These are phyloP conservation scores for Psococerastis gibbosa DNA, from an alignment of 2,888 invertebrate genomes.

Conservation along the genomic window DNA sequence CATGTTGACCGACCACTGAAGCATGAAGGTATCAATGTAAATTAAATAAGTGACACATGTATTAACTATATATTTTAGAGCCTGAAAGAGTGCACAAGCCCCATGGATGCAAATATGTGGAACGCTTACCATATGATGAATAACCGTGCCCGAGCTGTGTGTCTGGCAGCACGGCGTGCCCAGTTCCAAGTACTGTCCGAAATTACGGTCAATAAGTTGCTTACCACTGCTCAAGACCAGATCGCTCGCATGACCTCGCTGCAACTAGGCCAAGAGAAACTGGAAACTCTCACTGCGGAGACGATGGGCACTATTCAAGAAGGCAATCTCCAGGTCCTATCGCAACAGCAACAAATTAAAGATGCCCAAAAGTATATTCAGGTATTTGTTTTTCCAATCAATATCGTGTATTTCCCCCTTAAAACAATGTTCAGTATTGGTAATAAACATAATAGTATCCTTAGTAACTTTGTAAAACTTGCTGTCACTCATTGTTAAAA, in stretches of 20 bases:
- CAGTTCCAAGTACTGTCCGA: slow-evolving; percentile 45
- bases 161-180: slow-evolving; percentile 39
- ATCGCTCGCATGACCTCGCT: slow-evolving; percentile 27
- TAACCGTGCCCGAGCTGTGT: slow-evolving; percentile 46
- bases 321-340: slow-evolving; percentile 23
- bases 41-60: too few relatives aligned
- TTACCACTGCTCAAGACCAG: slow-evolving; percentile 33
- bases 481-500: too few relatives aligned
- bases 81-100: slow-evolving; percentile 38
- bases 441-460: too few relatives aligned
- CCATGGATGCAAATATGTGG: slow-evolving; percentile 46
- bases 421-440: too few relatives aligned
- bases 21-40: too few relatives aligned
- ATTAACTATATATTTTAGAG: slow-evolving; percentile 25
- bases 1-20: too few relatives aligned
- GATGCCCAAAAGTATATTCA: slow-evolving; percentile 21
- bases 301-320: slow-evolving; percentile 23
- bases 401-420: too few relatives aligned
- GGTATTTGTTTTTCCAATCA: too few relatives aligned
- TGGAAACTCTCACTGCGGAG: slow-evolving; percentile 25
- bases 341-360: slow-evolving; percentile 32
- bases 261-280: slow-evolving; percentile 30
- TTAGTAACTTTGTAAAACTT: too few relatives aligned
- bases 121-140: slow-evolving; percentile 48
- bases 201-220: slow-evolving; percentile 40